These are phyloP conservation scores for Triplophysa bombifrons DNA, from an alignment of 2,797 vertebrate species.

Conservation along the genomic window DNA sequence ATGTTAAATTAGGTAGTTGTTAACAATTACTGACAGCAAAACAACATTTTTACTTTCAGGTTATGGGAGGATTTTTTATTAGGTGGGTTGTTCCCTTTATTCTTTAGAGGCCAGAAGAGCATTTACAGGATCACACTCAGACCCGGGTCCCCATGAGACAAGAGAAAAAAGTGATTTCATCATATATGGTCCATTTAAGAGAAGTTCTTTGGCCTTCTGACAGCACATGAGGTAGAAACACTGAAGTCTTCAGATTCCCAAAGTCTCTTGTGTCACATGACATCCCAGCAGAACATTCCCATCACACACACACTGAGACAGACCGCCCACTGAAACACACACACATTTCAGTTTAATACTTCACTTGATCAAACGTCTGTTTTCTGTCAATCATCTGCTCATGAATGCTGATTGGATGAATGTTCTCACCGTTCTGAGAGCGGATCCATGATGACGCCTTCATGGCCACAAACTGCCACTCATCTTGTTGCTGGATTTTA, in stretches of 20 bases:
- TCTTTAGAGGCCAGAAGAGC: too few relatives aligned
- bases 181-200: too few relatives aligned
- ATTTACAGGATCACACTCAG: too few relatives aligned
- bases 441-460: conserved; percentile 78
- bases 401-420: conserved; percentile 8
- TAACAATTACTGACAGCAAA: too few relatives aligned
- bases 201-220: not conserved
- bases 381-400: not conserved
- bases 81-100: too few relatives aligned
- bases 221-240: not conserved
- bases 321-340: conserved; percentile 35
- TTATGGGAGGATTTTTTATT: too few relatives aligned
- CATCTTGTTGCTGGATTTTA: too few relatives aligned
- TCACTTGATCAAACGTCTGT: not conserved
- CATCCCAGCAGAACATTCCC: conserved; percentile 43
- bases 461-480: conserved; percentile 68
- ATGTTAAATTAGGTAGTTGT: not conserved
- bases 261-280: conserved; percentile 44
- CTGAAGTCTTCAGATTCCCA: conserved; percentile 36
- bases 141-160: too few relatives aligned
- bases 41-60: too few relatives aligned
- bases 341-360: not conserved
- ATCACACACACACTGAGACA: conserved; percentile 28
- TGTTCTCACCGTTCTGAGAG: conserved; percentile 68
- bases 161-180: too few relatives aligned